Evolutionary conservation across 92 coral and sea anemone species (phyloP).

Genomic region (Porites divaricata): DNA sequence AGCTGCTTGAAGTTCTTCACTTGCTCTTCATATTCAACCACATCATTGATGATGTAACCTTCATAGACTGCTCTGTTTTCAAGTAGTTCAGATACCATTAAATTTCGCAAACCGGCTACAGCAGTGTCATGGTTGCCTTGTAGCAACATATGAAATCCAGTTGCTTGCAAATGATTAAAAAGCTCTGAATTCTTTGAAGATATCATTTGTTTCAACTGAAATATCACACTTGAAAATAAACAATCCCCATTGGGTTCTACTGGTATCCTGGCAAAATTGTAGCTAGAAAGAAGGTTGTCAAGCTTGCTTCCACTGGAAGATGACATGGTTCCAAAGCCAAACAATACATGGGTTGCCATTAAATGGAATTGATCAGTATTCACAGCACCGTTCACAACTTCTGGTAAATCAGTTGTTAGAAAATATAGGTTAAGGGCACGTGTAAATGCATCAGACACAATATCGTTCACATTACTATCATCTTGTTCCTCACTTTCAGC

Average conservation of each 20-base stretch:
- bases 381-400: slow-evolving; percentile 39
- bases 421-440: slow-evolving; percentile 53
- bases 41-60: slow-evolving; percentile 36
- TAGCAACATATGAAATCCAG: slow-evolving; percentile 27
- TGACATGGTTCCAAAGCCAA: slow-evolving; percentile 43
- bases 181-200: slow-evolving; percentile 38
- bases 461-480: slow-evolving; percentile 15
- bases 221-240: slow-evolving; percentile 50
- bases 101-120: slow-evolving; percentile 32
- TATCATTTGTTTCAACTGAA: slow-evolving; percentile 42
- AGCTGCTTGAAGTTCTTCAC: slow-evolving; percentile 36
- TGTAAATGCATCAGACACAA: slow-evolving; percentile 38
- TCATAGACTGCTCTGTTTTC: slow-evolving; percentile 43
- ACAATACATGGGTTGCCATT: slow-evolving; percentile 50
- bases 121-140: slow-evolving; percentile 28
- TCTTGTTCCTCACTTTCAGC: slow-evolving; percentile 33
- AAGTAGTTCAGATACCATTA: slow-evolving; percentile 36
- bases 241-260: slow-evolving; percentile 65
- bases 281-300: slow-evolving; percentile 43
- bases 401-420: slow-evolving; percentile 46
- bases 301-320: slow-evolving; percentile 21
- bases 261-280: slow-evolving; percentile 49
- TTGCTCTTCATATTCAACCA: slow-evolving; percentile 50
- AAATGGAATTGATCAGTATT: slow-evolving; percentile 46
- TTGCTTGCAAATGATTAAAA: slow-evolving; percentile 34